Evolutionary conservation across 2,797 vertebrate genomes (phyloP).

Genomic region (Poeciliopsis turneri): DNA sequence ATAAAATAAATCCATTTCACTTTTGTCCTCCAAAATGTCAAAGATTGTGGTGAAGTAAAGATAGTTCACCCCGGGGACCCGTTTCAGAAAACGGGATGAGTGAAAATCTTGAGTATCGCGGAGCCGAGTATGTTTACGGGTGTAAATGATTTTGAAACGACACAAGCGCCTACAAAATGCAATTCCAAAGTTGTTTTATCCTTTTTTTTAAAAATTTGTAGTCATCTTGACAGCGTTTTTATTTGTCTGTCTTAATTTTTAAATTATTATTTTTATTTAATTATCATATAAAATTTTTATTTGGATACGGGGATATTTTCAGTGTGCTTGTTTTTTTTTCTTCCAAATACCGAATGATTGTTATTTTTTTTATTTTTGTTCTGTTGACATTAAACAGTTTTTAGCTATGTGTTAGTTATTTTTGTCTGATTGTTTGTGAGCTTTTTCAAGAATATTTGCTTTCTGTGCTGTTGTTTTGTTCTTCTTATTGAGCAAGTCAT

Average conservation of each 20-base stretch:
- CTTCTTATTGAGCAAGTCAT: background rate
- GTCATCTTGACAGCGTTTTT: background rate
- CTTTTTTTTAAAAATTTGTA: background rate
- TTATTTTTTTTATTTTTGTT: background rate
- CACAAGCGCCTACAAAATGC: background rate
- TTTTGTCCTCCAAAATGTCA: background rate
- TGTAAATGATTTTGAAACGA: background rate
- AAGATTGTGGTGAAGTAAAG: conserved; percentile 28
- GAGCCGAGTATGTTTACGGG: no score
- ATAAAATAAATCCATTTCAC: conserved; percentile 4
- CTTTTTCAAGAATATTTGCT: background rate
- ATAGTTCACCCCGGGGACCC: background rate
- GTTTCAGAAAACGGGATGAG: background rate
- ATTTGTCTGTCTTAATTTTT: background rate
- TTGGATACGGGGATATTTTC: no score
- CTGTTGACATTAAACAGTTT: background rate
- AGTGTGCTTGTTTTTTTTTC: no score
- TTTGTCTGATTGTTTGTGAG: background rate
- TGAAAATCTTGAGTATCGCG: no score
- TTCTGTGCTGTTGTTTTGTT: background rate
- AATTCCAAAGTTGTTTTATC: background rate
- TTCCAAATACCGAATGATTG: background rate
- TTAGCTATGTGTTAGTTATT: background rate
- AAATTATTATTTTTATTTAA: no score
- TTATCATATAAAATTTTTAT: background rate